phyloP scores from a whole-genome alignment of 2,113 vertebrate species.

The crab-eating macaque (Macaca fascicularis) region DNA sequence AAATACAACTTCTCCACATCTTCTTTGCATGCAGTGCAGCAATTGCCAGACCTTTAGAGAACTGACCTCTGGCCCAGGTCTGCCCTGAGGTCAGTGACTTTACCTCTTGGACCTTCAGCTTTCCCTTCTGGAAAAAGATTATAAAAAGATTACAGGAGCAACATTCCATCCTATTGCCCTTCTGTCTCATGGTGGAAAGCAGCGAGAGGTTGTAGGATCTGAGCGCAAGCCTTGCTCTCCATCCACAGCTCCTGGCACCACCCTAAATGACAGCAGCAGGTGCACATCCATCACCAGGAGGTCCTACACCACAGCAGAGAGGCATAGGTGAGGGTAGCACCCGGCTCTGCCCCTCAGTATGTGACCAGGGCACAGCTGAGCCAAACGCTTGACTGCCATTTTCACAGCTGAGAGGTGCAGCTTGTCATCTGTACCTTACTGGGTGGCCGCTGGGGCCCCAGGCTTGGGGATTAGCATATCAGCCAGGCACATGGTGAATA shows the following conservation, averaged over 20 bases:
- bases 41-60: neutral
- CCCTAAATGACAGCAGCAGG: neutral
- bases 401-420: neutral
- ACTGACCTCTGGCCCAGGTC: neutral
- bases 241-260: rapidly evolving
- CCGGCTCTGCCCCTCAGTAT: neutral
- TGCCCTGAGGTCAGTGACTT: neutral
- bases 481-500: neutral
- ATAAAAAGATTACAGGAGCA: neutral
- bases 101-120: neutral
- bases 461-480: neutral
- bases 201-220: rapidly evolving
- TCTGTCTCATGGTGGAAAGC: neutral
- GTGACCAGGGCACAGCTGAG: neutral
- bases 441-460: neutral
- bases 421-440: neutral
- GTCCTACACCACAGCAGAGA: neutral
- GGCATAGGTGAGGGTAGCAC: rapidly evolving
- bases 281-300: neutral
- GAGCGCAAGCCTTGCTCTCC: too few species aligned
- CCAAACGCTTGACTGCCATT: neutral
- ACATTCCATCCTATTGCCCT: neutral
- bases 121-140: neutral
- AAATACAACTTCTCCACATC: neutral
- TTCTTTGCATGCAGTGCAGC: neutral